These are phyloP conservation scores for Zaprionus ornatus DNA, from an alignment of 1,140 invertebrate species.

Conservation along the genomic window DNA sequence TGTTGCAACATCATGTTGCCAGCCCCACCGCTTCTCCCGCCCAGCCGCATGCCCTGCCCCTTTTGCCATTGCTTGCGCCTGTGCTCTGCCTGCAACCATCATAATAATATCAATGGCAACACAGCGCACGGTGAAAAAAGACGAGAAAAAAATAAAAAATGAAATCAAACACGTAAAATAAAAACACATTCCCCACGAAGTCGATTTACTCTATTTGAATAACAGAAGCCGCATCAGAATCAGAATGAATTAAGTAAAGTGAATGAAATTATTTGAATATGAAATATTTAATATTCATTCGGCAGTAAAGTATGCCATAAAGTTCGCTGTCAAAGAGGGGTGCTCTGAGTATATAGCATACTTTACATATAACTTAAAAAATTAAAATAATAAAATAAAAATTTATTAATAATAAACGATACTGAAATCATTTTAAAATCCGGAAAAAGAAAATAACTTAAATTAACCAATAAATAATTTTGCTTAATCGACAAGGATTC, in stretches of 20 bases:
- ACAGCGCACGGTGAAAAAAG: slow-evolving; percentile 46
- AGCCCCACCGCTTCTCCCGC: background rate
- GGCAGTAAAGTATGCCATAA: too few relatives aligned
- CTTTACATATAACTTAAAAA: too few relatives aligned
- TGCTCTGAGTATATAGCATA: too few relatives aligned
- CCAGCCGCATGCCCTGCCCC: background rate
- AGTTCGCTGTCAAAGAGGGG: too few relatives aligned
- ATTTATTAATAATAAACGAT: too few relatives aligned
- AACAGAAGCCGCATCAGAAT: background rate
- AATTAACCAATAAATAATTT: too few relatives aligned
- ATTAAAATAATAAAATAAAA: too few relatives aligned
- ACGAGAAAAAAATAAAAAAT: slow-evolving; percentile 40
- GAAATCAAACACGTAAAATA: slow-evolving; percentile 29
- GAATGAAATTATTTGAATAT: background rate
- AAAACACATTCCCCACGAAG: slow-evolving; percentile 22
- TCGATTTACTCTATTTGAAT: slow-evolving; percentile 16
- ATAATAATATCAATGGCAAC: slow-evolving; percentile 79
- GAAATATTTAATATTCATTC: background rate
- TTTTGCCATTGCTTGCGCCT: background rate
- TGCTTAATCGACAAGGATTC: too few relatives aligned
- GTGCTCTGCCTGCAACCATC: slow-evolving; percentile 66
- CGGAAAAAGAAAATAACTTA: too few relatives aligned
- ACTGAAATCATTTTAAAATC: too few relatives aligned
- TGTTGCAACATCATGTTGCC: slow-evolving; percentile 78
- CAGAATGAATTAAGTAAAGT: background rate